phyloP scores from a whole-genome alignment of 2,888 invertebrate species.

The Apoderus coryli region DNA sequence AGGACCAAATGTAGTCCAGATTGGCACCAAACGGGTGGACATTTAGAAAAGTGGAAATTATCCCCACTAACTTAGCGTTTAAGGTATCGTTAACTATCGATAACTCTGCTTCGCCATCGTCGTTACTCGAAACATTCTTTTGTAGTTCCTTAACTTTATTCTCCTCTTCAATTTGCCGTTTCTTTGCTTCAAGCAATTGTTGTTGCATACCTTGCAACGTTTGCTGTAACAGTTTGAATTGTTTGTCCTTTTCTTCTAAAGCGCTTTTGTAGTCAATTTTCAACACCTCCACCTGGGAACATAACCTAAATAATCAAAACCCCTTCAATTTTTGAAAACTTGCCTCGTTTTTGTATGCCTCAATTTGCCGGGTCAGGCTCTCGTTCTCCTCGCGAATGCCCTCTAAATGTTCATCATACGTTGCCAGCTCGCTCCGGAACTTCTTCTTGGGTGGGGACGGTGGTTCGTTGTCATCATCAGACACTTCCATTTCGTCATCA shows the following conservation, averaged over 20 bases:
- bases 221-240: slow-evolving; percentile 59
- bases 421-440: slow-evolving; percentile 26
- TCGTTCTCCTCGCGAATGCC: slow-evolving; percentile 76
- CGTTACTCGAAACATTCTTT: slow-evolving; percentile 34
- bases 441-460: slow-evolving; percentile 27
- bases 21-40: slow-evolving; percentile 90
- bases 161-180: slow-evolving; percentile 40
- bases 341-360: slow-evolving; percentile 83
- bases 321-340: too few species aligned
- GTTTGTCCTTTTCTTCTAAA: slow-evolving; percentile 71
- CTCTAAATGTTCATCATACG: slow-evolving; percentile 15
- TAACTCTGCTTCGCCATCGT: slow-evolving; percentile 31
- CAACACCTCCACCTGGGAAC: slow-evolving; percentile 54
- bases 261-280: slow-evolving; percentile 68
- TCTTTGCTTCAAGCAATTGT: slow-evolving; percentile 41
- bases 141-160: slow-evolving; percentile 38
- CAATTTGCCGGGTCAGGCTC: slow-evolving; percentile 75
- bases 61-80: slow-evolving; percentile 67
- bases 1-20: slow-evolving; percentile 80
- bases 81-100: slow-evolving; percentile 29
- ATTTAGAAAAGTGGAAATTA: slow-evolving; percentile 80
- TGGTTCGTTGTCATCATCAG: slow-evolving; percentile 66
- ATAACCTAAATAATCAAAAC: too few species aligned
- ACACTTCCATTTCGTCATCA: slow-evolving; percentile 80
- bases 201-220: slow-evolving; percentile 47